Evolutionary conservation across 2,797 vertebrate genomes (phyloP), one percentile per base, ranked within the genome.

Genomic region (Enteromius radiatus): DNA sequence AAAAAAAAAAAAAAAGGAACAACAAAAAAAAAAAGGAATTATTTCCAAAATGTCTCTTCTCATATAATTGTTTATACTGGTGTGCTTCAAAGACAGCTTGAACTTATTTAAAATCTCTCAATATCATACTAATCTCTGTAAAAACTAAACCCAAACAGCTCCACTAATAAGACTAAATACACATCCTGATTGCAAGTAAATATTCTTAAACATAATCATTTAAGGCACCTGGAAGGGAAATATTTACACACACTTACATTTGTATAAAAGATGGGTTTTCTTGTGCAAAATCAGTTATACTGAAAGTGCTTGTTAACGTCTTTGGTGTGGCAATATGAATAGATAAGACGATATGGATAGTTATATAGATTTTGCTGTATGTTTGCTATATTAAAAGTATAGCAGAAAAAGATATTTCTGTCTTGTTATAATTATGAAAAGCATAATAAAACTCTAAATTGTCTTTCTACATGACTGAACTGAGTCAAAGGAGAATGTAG

Each of bases 201-300:
- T 36, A 11, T 52, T 63, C 26, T 36, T 49, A 47, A 64, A 49
- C 28, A 68, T 33, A 73, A 71, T 52, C 5, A n/a, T 56, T 65
- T 68, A 82, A 82, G 80, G 80, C 80, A 82, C 71, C 49, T 45
- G 8, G 61, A 73, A 28, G 21, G 1, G 15, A 63, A 38, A 14
- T 21, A 33, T 49, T 68, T 52, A 77, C 10, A 77, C 31, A 41
- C 59, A 64, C 59, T 47, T 52, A 49, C 65, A 68, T 9, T 26
- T 41, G n/a, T 26, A 59, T 43, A 61, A 80, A 23, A 69, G 23
- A 61, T n/a, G 1, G n/a, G 17, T 3, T 56, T 59, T 36, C 56
- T 47, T 73, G n/a, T 64, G 31, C 56, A 63, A 73, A 61, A 63
- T 21, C 43, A 73, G 9, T 19, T 47, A 59, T 56, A 73, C 6